Conservation (phyloP, 2,797 vertebrate genomes). For the Sciurus vulgaris region DNA sequence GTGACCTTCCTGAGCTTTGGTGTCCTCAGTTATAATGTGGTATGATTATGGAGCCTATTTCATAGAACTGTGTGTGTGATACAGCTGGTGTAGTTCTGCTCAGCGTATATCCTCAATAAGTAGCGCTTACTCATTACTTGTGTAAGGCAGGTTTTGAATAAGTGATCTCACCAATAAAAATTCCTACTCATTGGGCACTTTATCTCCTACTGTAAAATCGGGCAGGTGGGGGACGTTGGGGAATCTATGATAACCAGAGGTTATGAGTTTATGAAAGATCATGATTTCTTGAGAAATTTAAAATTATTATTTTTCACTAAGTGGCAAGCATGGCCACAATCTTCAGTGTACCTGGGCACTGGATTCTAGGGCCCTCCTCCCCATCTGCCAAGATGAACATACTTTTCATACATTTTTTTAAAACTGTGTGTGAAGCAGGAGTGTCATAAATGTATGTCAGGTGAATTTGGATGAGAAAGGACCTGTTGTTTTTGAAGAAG, state of each 20-base stretch:
- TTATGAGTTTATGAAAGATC: background rate
- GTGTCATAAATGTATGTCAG: background rate
- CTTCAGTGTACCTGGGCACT: background rate
- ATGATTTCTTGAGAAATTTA: background rate
- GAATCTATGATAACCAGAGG: background rate
- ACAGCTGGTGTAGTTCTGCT: background rate
- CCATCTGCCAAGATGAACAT: background rate
- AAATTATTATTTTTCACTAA: conserved; percentile 12
- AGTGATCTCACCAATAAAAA: background rate
- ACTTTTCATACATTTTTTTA: background rate
- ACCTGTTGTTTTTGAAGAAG: background rate
- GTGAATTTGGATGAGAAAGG: background rate
- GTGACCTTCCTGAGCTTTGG: background rate
- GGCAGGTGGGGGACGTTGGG: no score
- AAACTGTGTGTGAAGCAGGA: background rate
- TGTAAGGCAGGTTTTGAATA: background rate
- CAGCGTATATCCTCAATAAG: background rate
- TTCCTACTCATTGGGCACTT: background rate
- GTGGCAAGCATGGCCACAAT: background rate
- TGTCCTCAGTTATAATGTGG: background rate
- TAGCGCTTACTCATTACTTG: background rate
- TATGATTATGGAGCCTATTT: background rate
- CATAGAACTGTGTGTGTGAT: background rate
- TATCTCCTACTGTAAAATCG: background rate
- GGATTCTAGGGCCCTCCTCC: conserved; percentile 12